phyloP scores from a whole-genome alignment of 2,113 vertebrate genomes.

The Misgurnus mizolepis region DNA sequence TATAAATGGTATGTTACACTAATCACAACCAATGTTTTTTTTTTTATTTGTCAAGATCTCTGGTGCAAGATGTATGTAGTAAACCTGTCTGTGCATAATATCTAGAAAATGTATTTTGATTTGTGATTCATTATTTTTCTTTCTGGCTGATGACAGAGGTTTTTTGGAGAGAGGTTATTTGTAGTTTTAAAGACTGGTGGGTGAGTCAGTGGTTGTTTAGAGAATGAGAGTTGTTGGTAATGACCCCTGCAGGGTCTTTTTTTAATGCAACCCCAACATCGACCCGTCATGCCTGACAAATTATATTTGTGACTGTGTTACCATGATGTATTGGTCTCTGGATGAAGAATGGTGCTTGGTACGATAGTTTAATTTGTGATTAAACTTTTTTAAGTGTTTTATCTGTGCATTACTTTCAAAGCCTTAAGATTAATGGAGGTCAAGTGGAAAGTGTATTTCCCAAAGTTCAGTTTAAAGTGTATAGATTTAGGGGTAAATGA shows the following conservation, averaged over 20 bases:
- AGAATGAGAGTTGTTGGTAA: background rate
- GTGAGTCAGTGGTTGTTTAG: background rate
- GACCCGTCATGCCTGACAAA: constrained; percentile 7
- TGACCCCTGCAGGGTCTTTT: background rate
- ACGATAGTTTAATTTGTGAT: constrained; percentile 31
- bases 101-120: constrained; percentile 9
- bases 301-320: constrained; percentile 4
- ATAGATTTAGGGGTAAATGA: too few species aligned
- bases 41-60: background rate
- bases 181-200: constrained; percentile 14
- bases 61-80: background rate
- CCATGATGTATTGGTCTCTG: constrained; percentile 32
- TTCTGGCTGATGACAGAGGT: background rate
- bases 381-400: constrained; percentile 6
- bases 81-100: constrained; percentile 2
- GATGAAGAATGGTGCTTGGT: constrained; percentile 52
- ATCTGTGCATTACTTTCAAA: constrained; percentile 54
- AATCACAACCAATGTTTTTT: background rate
- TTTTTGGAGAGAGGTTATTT: background rate
- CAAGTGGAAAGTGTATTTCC: background rate
- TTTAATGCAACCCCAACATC: constrained; percentile 25
- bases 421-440: constrained; percentile 53
- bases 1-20: background rate
- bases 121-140: constrained; percentile 26
- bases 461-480: background rate